Evolutionary conservation across 2,888 invertebrate species (phyloP), one percentile per base, ranked within the genome.

Genomic region (Altica lythri): DNA sequence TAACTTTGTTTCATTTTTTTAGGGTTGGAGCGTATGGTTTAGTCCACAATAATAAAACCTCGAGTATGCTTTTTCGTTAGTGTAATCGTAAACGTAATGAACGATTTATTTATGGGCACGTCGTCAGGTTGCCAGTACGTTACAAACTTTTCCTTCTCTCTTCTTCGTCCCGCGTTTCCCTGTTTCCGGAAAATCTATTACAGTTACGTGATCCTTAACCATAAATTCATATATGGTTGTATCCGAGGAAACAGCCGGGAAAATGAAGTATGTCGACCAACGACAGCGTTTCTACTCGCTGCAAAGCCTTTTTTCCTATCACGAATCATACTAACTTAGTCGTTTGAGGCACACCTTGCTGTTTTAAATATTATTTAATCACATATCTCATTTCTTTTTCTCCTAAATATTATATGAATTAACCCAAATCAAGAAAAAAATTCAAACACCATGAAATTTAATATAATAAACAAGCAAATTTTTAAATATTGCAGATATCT

Each of bases 161-260:
- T 17, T 9, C 2, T 9, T 19, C 38, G 5, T 10, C 10, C 2
- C n/a, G 12, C 10, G 16, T 2, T 34, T 8, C 14, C n/a, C 12
- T 2, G 19, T 22, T 19, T 10, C 40, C 40, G 40, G 49, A 32
- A 49, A 49, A 49, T 49, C 49, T 49, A 49, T 49, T 42, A 40
- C 35, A n/a, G 19, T 42, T 49, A 49, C 49, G 49, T 49, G 49
- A 40, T 32, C 40, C 42, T 22, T 1, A 12, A n/a, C 40, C 32
- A 49, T 49, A 49, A 49, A 49, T 49, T 49, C 49, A 49, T 42
- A 49, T 40, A 22, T 30, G 6, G 17, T 5, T 47, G 18, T 38
- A 4, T 29, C 37, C 37, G 17, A 35, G 32, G 13, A 35, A 30
- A 29, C 18, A 16, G 13, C 14, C 19, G 30, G 40, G 37, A 49